Percentiles rank a stretch among this genome's conserved stretches.
Evolutionary conservation across 1,140 invertebrate genomes (phyloP).

Genomic region (Drosophila kikkawai): DNA sequence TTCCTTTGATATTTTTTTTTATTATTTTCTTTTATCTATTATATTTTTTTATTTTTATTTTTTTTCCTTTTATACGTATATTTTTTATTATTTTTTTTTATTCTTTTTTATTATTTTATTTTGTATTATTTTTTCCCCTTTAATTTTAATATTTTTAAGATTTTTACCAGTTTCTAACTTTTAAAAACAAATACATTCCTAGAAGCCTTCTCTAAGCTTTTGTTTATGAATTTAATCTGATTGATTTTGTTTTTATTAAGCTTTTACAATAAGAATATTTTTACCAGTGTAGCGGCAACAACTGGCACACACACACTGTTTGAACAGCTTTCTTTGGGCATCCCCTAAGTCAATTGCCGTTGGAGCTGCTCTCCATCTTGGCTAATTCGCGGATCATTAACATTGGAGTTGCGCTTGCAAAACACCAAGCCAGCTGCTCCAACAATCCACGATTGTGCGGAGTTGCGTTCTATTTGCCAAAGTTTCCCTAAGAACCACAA

Average conservation of each 20-base stretch:
- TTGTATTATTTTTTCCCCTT: too few species aligned
- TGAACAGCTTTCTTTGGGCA: constrained; percentile 10
- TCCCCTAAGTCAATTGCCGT: constrained; percentile 17
- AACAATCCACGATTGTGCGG: constrained; percentile 37
- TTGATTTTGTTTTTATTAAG: neutral
- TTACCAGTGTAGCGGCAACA: neutral
- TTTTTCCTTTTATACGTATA: too few species aligned
- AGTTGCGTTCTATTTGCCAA: constrained; percentile 35
- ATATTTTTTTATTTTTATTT: too few species aligned
- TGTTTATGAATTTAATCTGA: neutral
- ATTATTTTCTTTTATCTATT: too few species aligned
- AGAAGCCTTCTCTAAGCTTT: neutral
- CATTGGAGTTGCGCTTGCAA: constrained; percentile 52
- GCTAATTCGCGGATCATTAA: constrained; percentile 31
- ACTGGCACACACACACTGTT: neutral
- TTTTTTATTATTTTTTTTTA: too few species aligned
- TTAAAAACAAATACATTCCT: too few species aligned
- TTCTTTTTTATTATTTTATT: too few species aligned
- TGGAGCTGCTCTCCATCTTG: neutral
- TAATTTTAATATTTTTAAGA: too few species aligned
- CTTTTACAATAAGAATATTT: neutral
- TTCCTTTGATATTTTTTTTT: too few species aligned
- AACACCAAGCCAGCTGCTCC: constrained; percentile 31
- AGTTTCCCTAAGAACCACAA: constrained; percentile 33
- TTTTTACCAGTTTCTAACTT: too few species aligned